A percentile compares a stretch with the other conserved stretches of the same genome.
Conservation (phyloP, 2,797 vertebrate species). For the Centroberyx gerrardi region DNA sequence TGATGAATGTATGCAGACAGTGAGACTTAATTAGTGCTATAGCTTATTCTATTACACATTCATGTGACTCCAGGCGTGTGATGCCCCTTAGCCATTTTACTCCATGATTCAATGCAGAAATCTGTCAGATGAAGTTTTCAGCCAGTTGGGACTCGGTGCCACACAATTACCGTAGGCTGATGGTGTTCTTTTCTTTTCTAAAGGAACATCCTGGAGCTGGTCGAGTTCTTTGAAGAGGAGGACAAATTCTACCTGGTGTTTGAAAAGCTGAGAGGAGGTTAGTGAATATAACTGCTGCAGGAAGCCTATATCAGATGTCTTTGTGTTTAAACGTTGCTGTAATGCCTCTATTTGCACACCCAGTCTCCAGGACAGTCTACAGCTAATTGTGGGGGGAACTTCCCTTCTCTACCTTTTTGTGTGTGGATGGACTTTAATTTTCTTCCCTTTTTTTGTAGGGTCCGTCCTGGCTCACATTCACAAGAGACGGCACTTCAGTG, state of each 20-base stretch:
- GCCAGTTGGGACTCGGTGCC: background rate
- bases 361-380: background rate
- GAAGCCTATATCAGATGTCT: background rate
- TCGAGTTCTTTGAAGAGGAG: constrained; percentile 98
- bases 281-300: constrained; percentile 35
- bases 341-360: constrained; percentile 2
- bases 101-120: background rate
- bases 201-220: constrained; percentile 97
- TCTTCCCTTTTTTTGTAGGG: constrained; percentile 77
- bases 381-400: background rate
- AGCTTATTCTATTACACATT: background rate
- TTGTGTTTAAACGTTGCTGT: constrained; percentile 19
- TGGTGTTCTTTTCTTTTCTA: constrained; percentile 3
- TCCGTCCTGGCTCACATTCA: constrained; percentile 98
- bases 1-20: constrained; percentile 6
- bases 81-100: no score
- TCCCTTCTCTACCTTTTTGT: background rate
- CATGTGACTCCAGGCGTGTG: background rate
- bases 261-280: constrained; percentile 97
- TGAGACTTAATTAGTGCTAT: background rate
- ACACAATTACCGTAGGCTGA: background rate
- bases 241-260: constrained; percentile 99
- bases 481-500: constrained; percentile 93
- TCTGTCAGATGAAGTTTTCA: background rate
- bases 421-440: constrained; percentile 10